Percentiles rank a stretch among this genome's conserved stretches.
Evolutionary conservation across 2,113 vertebrate species (phyloP).

Genomic region (Hystrix cristata): DNA sequence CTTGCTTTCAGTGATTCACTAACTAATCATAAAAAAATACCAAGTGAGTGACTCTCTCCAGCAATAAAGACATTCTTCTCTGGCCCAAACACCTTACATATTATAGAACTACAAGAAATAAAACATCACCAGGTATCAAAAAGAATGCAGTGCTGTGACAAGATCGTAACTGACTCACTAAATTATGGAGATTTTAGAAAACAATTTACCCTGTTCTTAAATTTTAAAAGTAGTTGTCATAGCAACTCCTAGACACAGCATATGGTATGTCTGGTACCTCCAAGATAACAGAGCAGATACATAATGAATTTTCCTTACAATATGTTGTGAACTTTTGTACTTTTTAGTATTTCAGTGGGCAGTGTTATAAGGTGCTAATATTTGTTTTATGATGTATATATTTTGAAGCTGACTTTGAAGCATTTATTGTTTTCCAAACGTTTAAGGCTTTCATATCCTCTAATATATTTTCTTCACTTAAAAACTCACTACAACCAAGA

Average conservation of each 20-base stretch:
- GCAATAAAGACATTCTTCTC: conserved; percentile 55
- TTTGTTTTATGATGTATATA: conserved; percentile 85
- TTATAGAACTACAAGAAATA: conserved; percentile 70
- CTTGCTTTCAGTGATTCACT: conserved; percentile 39
- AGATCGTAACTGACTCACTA: conserved; percentile 83
- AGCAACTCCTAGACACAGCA: conserved; percentile 92
- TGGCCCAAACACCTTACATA: not conserved
- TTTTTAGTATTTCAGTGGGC: conserved; percentile 88
- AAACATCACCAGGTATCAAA: conserved; percentile 75
- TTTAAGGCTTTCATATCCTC: conserved; percentile 1
- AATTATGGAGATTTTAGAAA: conserved; percentile 90
- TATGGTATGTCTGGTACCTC: conserved; percentile 93
- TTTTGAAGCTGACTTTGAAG: conserved; percentile 86
- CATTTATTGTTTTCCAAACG: conserved; percentile 50
- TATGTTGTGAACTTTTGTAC: conserved; percentile 92
- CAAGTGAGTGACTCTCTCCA: conserved; percentile 57
- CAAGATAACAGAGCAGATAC: conserved; percentile 91
- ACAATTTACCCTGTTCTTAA: conserved; percentile 90
- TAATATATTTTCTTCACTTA: conserved; percentile 47
- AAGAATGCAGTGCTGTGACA: conserved; percentile 78
- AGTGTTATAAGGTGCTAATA: conserved; percentile 86
- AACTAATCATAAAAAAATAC: conserved; percentile 52
- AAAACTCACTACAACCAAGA: not conserved
- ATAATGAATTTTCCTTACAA: conserved; percentile 91
- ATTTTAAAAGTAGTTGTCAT: conserved; percentile 91